Percentiles rank a stretch among this genome's conserved stretches.
phyloP scores from a whole-genome alignment of 2,888 invertebrate genomes.

The Mellilla xanthometata region DNA sequence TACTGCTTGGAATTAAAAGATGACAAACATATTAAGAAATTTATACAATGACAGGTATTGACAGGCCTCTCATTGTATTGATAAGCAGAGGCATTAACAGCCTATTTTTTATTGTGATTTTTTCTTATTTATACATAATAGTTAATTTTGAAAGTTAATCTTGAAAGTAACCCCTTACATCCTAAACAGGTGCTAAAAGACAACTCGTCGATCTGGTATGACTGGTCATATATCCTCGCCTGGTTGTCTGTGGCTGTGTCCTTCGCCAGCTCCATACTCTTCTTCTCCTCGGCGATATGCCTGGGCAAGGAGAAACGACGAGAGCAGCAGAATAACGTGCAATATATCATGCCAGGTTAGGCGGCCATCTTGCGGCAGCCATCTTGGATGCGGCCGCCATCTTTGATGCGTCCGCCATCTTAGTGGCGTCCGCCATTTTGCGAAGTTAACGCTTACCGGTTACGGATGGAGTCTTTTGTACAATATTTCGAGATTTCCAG shows the following conservation, averaged over 20 bases:
- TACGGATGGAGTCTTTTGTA: constrained; percentile 42
- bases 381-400: no score
- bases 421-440: background rate
- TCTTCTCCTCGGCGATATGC: constrained; percentile 91
- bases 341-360: constrained; percentile 95
- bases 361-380: constrained; percentile 61
- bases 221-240: constrained; percentile 93
- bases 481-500: constrained; percentile 44
- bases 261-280: constrained; percentile 88
- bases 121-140: no score
- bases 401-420: constrained; percentile 31
- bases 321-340: constrained; percentile 89
- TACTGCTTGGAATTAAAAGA: no score
- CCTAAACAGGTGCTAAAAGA: constrained; percentile 87
- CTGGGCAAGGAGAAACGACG: constrained; percentile 89
- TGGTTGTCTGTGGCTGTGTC: constrained; percentile 92
- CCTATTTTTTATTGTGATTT: no score
- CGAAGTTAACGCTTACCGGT: constrained; percentile 70
- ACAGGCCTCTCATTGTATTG: no score
- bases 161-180: constrained; percentile 14
- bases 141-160: no score
- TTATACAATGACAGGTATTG: no score
- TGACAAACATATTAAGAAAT: no score
- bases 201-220: constrained; percentile 88
- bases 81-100: no score